These are phyloP conservation scores for Capitella teleta DNA, from an alignment of 1,140 invertebrate species.

Conservation along the genomic window DNA sequence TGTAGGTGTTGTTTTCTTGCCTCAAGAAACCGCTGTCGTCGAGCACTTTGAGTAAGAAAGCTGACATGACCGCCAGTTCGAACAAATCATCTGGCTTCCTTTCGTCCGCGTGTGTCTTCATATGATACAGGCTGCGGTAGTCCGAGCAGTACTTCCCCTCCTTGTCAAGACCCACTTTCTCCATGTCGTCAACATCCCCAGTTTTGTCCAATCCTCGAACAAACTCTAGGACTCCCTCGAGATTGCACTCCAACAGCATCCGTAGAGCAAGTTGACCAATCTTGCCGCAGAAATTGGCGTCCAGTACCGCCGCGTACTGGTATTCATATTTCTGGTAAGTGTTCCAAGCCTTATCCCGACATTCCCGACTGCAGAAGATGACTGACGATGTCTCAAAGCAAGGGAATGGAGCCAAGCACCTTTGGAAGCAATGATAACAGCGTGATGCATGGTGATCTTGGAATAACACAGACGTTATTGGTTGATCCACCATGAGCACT, in stretches of 20 bases:
- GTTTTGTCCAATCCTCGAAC: background rate
- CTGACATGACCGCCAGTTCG: conserved; percentile 66
- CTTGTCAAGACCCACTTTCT: conserved; percentile 18
- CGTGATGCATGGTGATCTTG: conserved; percentile 59
- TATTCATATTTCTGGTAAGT: conserved; percentile 73
- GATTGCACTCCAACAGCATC: conserved; percentile 47
- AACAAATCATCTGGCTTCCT: conserved; percentile 65
- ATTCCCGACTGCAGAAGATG: conserved; percentile 58
- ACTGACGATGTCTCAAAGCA: conserved; percentile 62
- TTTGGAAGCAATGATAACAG: conserved; percentile 69
- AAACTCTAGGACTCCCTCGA: background rate
- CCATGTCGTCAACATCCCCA: conserved; percentile 3
- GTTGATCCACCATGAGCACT: conserved; percentile 61
- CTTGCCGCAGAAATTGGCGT: conserved; percentile 59
- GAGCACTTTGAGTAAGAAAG: conserved; percentile 66
- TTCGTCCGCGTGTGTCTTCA: conserved; percentile 61
- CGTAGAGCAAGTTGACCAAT: conserved; percentile 69
- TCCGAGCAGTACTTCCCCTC: conserved; percentile 42
- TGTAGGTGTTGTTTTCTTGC: background rate
- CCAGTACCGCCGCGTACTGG: conserved; percentile 53
- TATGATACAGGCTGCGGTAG: conserved; percentile 57
- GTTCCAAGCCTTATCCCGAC: conserved; percentile 54
- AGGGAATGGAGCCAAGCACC: conserved; percentile 52
- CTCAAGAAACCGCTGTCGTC: conserved; percentile 59
- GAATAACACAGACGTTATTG: conserved; percentile 56